phyloP scores from a whole-genome alignment of 2,888 invertebrate genomes.

The Arctia plantaginis region DNA sequence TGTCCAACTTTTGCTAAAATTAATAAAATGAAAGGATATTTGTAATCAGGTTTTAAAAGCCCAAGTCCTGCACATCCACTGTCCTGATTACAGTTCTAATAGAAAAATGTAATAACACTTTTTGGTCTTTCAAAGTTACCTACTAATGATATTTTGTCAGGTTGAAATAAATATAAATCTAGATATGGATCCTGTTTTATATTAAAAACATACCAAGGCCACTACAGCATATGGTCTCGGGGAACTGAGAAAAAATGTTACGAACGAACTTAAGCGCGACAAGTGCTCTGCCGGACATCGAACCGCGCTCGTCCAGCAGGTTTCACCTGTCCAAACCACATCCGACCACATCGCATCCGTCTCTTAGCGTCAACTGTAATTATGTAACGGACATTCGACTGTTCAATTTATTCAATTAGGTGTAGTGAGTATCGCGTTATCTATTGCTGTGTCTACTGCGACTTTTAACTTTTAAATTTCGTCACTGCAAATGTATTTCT shows the following conservation, averaged over 20 bases:
- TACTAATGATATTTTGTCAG: neutral
- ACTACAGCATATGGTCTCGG: constrained; percentile 55
- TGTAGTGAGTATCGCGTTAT: constrained; percentile 1
- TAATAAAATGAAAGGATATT: neutral
- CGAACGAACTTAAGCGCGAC: constrained; percentile 55
- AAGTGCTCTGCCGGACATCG: constrained; percentile 75
- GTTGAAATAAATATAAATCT: neutral
- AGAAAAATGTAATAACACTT: neutral
- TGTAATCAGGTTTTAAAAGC: neutral
- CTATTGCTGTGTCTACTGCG: neutral
- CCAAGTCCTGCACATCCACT: neutral
- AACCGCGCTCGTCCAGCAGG: constrained; percentile 76
- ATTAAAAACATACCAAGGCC: constrained; percentile 55
- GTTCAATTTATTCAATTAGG: constrained; percentile 46
- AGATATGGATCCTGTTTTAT: neutral
- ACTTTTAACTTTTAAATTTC: neutral
- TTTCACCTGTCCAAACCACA: constrained; percentile 59
- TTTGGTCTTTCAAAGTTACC: neutral
- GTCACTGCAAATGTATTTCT: neutral
- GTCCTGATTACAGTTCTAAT: neutral
- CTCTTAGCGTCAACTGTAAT: constrained; percentile 68
- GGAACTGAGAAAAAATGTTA: constrained; percentile 59
- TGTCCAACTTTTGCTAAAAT: neutral
- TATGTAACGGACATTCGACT: constrained; percentile 66
- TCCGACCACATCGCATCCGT: constrained; percentile 63